Evolutionary conservation across 2,888 invertebrate species (phyloP).

Genomic region (Pristionchus entomophagus): DNA sequence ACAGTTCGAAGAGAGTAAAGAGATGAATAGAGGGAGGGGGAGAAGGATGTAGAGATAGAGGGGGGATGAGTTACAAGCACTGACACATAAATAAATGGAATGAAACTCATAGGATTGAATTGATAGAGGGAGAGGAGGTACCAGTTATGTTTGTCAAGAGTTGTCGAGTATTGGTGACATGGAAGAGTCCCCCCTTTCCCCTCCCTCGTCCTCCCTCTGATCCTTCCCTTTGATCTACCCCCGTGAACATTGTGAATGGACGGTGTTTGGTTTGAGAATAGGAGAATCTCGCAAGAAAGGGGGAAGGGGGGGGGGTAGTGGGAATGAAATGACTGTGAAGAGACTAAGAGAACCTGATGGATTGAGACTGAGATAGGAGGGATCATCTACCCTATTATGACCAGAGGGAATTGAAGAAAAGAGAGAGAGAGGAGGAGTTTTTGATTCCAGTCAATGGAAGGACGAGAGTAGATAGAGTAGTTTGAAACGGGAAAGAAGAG

Average conservation of each 20-base stretch:
- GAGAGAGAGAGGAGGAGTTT: not conserved
- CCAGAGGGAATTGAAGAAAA: not conserved
- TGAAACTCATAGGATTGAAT: constrained; percentile 8
- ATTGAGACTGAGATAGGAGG: constrained; percentile 5
- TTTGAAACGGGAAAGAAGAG: not conserved
- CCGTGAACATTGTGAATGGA: constrained; percentile 32
- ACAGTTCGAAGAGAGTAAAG: constrained; percentile 1
- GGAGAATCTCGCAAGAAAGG: constrained; percentile 6
- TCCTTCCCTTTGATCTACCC: constrained; percentile 29
- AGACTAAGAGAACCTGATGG: constrained; percentile 22
- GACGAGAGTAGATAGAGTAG: not conserved
- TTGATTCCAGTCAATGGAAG: not conserved
- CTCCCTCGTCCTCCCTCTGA: constrained; percentile 1
- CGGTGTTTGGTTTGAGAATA: constrained; percentile 25
- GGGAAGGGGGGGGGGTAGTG: not conserved
- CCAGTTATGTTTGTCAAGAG: constrained; percentile 34
- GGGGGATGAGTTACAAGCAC: not conserved
- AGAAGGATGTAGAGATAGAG: not conserved
- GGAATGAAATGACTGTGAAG: not conserved
- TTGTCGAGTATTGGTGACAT: constrained; percentile 26
- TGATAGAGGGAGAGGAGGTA: not conserved
- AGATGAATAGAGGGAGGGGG: not conserved
- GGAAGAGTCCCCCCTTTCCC: not conserved
- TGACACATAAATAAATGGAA: constrained; percentile 20
- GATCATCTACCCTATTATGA: not conserved